Conservation (phyloP, 2,888 invertebrate species). For the Tenthredo scrophulariae region DNA sequence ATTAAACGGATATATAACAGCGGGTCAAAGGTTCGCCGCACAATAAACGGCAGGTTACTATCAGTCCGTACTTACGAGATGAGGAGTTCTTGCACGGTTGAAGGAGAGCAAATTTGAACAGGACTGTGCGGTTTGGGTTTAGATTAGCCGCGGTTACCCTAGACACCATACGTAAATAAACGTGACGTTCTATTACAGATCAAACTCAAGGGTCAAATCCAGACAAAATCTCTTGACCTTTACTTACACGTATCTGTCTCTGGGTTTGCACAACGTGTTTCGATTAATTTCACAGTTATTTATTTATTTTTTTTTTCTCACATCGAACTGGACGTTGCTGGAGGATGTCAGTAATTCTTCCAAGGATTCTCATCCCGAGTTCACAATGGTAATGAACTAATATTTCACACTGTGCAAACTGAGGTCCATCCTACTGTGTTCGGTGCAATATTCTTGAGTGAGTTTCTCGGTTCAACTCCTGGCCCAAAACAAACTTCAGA, state of each 20-base stretch:
- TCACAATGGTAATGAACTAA: neutral
- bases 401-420: neutral
- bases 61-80: neutral
- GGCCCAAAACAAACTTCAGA: slow-evolving; percentile 23
- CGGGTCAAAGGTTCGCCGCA: slow-evolving; percentile 18
- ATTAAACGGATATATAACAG: slow-evolving; percentile 11
- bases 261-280: neutral
- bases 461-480: slow-evolving; percentile 15
- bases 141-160: slow-evolving; percentile 41
- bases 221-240: neutral
- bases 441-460: neutral
- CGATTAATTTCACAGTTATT: neutral
- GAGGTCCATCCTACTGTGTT: neutral
- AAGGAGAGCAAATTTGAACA: slow-evolving; percentile 45
- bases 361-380: neutral
- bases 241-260: neutral
- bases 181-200: slow-evolving; percentile 31
- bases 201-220: slow-evolving; percentile 5
- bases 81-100: slow-evolving; percentile 9
- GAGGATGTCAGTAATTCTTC: neutral
- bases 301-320: too few relatives aligned
- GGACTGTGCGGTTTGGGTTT: slow-evolving; percentile 34
- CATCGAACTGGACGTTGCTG: too few relatives aligned
- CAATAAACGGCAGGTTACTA: slow-evolving; percentile 30
- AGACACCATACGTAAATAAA: slow-evolving; percentile 29